Percentiles rank a stretch among this genome's conserved stretches.
These are phyloP conservation scores for Lasius platythorax DNA, from an alignment of 2,888 invertebrate genomes.

Conservation along the genomic window DNA sequence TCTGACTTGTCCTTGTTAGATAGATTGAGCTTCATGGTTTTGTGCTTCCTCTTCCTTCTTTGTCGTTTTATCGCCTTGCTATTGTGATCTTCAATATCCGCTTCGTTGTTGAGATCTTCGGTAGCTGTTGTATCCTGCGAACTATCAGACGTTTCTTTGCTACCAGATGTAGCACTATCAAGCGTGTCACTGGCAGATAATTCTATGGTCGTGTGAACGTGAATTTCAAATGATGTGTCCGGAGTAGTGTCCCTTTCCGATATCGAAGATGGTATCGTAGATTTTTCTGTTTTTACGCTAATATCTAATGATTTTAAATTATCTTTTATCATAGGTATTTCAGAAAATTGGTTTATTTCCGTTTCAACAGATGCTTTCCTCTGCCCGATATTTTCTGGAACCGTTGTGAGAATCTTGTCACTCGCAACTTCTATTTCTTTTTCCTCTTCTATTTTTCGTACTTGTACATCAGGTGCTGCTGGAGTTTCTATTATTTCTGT, in stretches of 20 bases:
- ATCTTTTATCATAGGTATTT: slow-evolving; percentile 1
- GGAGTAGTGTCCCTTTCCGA: slow-evolving; percentile 75
- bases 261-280: slow-evolving; percentile 62
- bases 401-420: slow-evolving; percentile 45
- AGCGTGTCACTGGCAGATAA: slow-evolving; percentile 77
- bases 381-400: slow-evolving; percentile 55
- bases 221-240: slow-evolving; percentile 81
- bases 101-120: slow-evolving; percentile 65
- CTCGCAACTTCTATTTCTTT: slow-evolving; percentile 4
- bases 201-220: slow-evolving; percentile 81
- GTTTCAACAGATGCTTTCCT: slow-evolving; percentile 52
- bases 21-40: slow-evolving; percentile 69
- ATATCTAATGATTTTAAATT: not conserved
- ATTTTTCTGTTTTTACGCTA: slow-evolving; percentile 70
- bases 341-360: slow-evolving; percentile 5
- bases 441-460: slow-evolving; percentile 63
- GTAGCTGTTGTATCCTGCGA: slow-evolving; percentile 69
- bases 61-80: slow-evolving; percentile 63
- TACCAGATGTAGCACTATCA: slow-evolving; percentile 63
- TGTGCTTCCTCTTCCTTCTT: slow-evolving; percentile 73
- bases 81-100: slow-evolving; percentile 53
- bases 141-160: slow-evolving; percentile 65
- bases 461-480: slow-evolving; percentile 76
- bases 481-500: slow-evolving; percentile 60
- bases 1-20: slow-evolving; percentile 63